Evolutionary conservation across 1,140 invertebrate species (phyloP), one percentile per base, ranked within the genome.

Genomic region (Panagrolaimus sp.): DNA sequence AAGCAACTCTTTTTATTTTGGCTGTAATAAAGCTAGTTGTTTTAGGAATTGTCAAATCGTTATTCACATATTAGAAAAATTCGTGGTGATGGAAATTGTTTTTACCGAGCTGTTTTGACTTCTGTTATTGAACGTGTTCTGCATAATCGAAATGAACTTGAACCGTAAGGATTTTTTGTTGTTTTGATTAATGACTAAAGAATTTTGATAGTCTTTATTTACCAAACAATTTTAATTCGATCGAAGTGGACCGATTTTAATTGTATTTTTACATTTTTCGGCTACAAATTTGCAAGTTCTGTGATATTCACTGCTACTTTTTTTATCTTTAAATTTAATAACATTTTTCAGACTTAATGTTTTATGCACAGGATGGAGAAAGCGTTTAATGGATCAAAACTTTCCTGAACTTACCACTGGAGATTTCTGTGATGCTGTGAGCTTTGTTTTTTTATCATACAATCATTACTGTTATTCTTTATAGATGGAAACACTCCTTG

Each of bases 361-460:
- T 9, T 10, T 69, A 5, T 47, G 68, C 67, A 78, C 74, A 76
- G 70, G 48, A 6, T 78, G 78, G 76, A 48, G 72, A 7, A 21
- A 43, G 24, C 48, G 65, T 12, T 55, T 78, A 9, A 8, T 73
- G 12, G 62, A 66, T 9, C 44, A 77, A 26, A 78, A 76, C 17
- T 79, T 79, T 69, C 78, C 76, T 38, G 76, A 80, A 28, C 47
- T 78, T 1, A 78, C 76, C n/a, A 78, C 76, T 58, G 76, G 67
- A 7, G 76, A 78, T 38, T 78, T 78, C 65, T 78, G 76, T 47
- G 76, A 78, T 65, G 64, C 76, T 21, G 76, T 78, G 72, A 32
- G 47, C 32, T 73, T 71, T 43, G 63, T 24, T n/a, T 32, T 17
- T 2, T 2, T 38, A 4, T 47, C 9, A 47, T 28, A 17, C 69